Evolutionary conservation across 2,113 vertebrate genomes (phyloP), one percentile per base, ranked within the genome.

Genomic region (Odontesthes bonariensis): DNA sequence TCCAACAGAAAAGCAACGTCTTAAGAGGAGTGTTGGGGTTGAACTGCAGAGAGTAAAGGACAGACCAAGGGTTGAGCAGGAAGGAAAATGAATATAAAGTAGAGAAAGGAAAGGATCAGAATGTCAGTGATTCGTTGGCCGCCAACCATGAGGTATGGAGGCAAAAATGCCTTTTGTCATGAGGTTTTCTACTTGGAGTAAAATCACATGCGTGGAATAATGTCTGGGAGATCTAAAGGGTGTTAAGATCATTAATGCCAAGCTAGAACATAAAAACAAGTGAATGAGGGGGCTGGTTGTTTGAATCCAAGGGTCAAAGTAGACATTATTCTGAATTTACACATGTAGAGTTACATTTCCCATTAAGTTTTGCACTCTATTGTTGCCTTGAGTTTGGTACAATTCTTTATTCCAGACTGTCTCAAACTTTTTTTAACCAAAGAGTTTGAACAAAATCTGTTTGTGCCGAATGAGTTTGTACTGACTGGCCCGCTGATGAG

Each of bases 1-100:
- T 95, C 97, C 98, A 99, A 91, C 96, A 96, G 31, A 98, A 65
- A 42, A 97, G 78, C 91, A 99, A 80, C 0, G 93, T 93, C 91
- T 96, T 96, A 86, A 95, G 8, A n/a, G 98, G 97, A 61, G 96
- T 93, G 69, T 89, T 86, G 35, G 96, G 94, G 54, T 96, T 98
- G 87, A 98, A 96, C 98, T 99, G 86, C n/a, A 72, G 77, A 73
- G 63, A 8, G 82, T 7, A 58, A 51, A 31, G 20, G 23, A 55
- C 1, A 31, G 16, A 60, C 13, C 38, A 33, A 58, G 35, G 12
- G 13, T 44, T 6, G n/a, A 57, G 27, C 19, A 49, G 27, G 17
- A 51, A 57, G 16, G 46, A 54, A 40, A 33, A 67, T 6, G n/a
- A 67, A 54, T 53, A 12, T 20, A 53, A 53, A 47, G 17, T 19